Evolutionary conservation across 2,113 vertebrate species (phyloP).

Genomic region (Daboia siamensis): DNA sequence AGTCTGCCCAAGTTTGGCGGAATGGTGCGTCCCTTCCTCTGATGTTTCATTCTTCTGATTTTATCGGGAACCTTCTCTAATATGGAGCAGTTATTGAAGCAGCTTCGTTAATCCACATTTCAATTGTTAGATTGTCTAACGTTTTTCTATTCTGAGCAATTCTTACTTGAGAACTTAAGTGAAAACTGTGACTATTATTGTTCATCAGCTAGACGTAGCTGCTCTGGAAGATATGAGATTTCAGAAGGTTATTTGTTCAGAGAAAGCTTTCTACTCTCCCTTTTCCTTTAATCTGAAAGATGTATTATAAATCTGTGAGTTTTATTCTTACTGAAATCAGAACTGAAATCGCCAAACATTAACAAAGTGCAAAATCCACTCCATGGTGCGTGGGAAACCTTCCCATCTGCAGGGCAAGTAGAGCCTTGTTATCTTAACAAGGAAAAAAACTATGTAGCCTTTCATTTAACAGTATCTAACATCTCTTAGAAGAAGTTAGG

Average conservation of each 20-base stretch:
- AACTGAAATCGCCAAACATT: background rate
- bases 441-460: conserved; percentile 31
- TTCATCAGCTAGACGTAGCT: background rate
- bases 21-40: background rate
- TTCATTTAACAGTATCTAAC: conserved; percentile 25
- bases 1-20: background rate
- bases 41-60: background rate
- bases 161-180: background rate
- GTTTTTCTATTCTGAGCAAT: background rate
- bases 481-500: conserved; percentile 6
- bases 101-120: background rate
- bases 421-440: conserved; percentile 31
- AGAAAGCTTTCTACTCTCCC: background rate
- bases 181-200: background rate
- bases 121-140: background rate
- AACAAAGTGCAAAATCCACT: conserved; percentile 11
- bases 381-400: background rate
- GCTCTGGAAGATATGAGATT: background rate
- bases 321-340: background rate
- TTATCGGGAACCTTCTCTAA: background rate
- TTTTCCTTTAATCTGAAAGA: background rate
- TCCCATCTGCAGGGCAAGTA: background rate
- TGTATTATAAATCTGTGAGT: background rate
- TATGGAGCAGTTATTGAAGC: background rate
- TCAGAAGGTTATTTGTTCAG: background rate